Conservation (phyloP, 1,140 invertebrate species). For the Papilio dardanus region DNA sequence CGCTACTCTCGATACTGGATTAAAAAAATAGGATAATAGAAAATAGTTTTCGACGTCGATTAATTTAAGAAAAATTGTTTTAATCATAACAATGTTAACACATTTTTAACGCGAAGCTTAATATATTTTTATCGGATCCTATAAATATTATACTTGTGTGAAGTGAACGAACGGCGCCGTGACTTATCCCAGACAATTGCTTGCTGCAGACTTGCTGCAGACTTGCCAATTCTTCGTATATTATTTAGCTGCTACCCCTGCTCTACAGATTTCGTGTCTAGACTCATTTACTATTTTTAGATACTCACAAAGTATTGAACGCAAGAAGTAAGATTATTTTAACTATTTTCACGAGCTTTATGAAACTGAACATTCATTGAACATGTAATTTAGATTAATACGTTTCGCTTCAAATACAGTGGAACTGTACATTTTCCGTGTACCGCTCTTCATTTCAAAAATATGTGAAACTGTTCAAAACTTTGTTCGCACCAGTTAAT, state of each 20-base stretch:
- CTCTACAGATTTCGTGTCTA: slow-evolving; percentile 12
- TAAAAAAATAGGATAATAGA: not conserved
- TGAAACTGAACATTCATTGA: not conserved
- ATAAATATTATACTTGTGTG: slow-evolving; percentile 4
- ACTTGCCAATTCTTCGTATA: slow-evolving; percentile 10
- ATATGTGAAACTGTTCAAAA: not conserved
- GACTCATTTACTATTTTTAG: slow-evolving; percentile 10
- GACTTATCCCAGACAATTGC: slow-evolving; percentile 18
- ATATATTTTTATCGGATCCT: not conserved
- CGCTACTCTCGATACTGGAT: not conserved
- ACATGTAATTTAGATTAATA: not conserved
- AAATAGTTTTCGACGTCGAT: not conserved
- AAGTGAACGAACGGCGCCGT: not conserved
- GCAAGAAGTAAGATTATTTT: not conserved
- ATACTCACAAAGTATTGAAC: not conserved
- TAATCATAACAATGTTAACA: not conserved
- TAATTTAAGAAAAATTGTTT: not conserved
- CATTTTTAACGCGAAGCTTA: not conserved
- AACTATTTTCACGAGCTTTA: not conserved
- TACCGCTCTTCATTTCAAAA: not conserved
- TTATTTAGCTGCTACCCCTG: slow-evolving; percentile 7
- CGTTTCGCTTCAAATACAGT: not conserved
- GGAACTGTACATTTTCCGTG: not conserved
- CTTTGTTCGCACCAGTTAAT: not conserved
- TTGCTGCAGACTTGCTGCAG: slow-evolving; percentile 14